Evolutionary conservation across 2,797 vertebrate species (phyloP), one percentile per base, ranked within the genome.

Genomic region (Gallinago nigripennis): DNA sequence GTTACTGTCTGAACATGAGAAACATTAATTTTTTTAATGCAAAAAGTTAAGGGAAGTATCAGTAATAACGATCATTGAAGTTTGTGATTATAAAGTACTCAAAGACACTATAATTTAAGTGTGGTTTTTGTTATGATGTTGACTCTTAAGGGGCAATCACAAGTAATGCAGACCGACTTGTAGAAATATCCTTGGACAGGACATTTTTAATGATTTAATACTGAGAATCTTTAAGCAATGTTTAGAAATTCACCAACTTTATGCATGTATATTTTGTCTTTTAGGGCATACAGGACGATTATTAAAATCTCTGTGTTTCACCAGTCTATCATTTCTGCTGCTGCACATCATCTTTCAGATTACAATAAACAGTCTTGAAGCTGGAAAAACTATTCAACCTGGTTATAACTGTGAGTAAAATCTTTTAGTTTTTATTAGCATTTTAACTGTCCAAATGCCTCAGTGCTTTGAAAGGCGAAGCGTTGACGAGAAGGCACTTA

Each of bases 301-400:
- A 97, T 98, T 99, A 97, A 99, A 98, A 98, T 99, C 99, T 84
- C 98, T 99, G 89, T 99, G 99, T 98, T 98, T 99, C 98, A 98
- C 97, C 98, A 99, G 99, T 98, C 93, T 99, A 81, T 99, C 98
- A 96, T 99, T 99, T 98, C 98, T 99, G 98, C 96, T 99, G 95
- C 98, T 99, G 83, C 99, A 99, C 97, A 98, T 99, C 98, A 98
- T 99, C 98, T 99, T 99, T 98, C 99, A 99, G 98, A 99, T 99
- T 97, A 99, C 99, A 21, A 91, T 99, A 98, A 98, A 98, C 97
- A 99, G 99, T 97, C 98, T 99, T 46, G 98, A 99, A 97, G 99
- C 99, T 84, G 95, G 98, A 95, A 98, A 97, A 54, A 97, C 94
- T 85, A 98, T 99, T 77, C 39, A 94, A 48, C 96, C 98, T 61